phyloP scores from a whole-genome alignment of 2,797 vertebrate species.

The Channallabes apus region DNA sequence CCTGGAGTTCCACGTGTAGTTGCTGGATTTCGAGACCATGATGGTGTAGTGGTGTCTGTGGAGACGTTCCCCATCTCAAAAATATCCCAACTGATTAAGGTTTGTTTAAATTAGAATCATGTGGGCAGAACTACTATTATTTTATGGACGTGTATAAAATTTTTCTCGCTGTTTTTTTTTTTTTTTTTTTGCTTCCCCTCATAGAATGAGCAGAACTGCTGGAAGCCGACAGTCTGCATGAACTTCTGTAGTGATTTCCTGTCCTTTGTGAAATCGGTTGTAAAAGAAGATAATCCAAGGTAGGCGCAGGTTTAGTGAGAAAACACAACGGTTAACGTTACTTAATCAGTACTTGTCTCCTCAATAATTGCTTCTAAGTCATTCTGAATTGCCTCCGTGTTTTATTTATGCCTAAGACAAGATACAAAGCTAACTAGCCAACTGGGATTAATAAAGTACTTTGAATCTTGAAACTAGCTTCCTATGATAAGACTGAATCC shows the following conservation, averaged over 20 bases:
- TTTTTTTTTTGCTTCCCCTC: not conserved
- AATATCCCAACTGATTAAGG: constrained; percentile 88
- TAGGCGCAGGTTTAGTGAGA: constrained; percentile 54
- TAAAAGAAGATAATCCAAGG: constrained; percentile 80
- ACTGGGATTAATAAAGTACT: no score
- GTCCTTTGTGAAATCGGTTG: constrained; percentile 77
- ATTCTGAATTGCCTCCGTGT: no score
- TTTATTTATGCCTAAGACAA: no score
- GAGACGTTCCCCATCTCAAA: constrained; percentile 83
- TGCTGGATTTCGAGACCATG: constrained; percentile 84
- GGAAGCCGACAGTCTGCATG: constrained; percentile 92
- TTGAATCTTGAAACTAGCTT: no score
- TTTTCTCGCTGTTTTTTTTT: constrained; percentile 11
- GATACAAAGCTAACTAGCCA: no score
- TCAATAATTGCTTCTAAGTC: no score
- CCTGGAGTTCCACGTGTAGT: constrained; percentile 84
- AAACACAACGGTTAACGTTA: no score
- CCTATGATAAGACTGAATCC: no score
- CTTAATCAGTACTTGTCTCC: no score
- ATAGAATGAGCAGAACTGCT: constrained; percentile 83
- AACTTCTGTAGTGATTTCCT: constrained; percentile 89
- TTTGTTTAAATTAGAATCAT: constrained; percentile 52
- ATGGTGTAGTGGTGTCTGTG: constrained; percentile 78
- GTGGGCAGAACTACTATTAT: not conserved
- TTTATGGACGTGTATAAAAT: not conserved